These are phyloP conservation scores for Hypena proboscidalis DNA, from an alignment of 2,888 invertebrate species.

Conservation along the genomic window DNA sequence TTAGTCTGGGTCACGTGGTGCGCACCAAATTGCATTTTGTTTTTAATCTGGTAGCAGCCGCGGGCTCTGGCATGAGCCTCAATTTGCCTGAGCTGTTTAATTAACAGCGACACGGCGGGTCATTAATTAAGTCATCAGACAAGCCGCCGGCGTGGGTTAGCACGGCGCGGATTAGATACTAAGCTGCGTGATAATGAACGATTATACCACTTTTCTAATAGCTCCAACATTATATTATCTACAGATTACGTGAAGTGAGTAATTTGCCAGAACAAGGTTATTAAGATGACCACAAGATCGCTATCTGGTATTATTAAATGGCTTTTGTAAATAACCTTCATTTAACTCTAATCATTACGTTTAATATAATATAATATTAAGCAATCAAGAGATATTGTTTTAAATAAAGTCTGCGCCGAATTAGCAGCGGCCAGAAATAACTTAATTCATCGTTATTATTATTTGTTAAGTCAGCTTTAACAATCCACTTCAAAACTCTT, in stretches of 20 bases:
- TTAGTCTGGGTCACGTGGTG: conserved; percentile 52
- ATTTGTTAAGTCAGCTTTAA: too few species aligned
- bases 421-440: too few species aligned
- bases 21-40: conserved; percentile 75
- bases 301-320: too few species aligned
- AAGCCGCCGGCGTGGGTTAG: conserved; percentile 65
- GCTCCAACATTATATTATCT: conserved; percentile 29
- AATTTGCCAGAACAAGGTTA: neutral
- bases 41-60: conserved; percentile 74
- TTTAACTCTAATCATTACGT: too few species aligned
- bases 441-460: too few species aligned
- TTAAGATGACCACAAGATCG: neutral
- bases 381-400: too few species aligned
- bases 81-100: conserved; percentile 81
- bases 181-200: conserved; percentile 69
- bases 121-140: conserved; percentile 84
- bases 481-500: too few species aligned
- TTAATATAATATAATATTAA: too few species aligned
- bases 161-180: conserved; percentile 67
- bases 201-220: conserved; percentile 56
- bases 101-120: conserved; percentile 79
- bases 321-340: too few species aligned
- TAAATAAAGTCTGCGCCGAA: too few species aligned
- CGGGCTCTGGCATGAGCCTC: conserved; percentile 68
- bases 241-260: conserved; percentile 19